Conservation (phyloP, 2,113 vertebrate genomes). For the Calyptommatus sinebrachiatus region DNA sequence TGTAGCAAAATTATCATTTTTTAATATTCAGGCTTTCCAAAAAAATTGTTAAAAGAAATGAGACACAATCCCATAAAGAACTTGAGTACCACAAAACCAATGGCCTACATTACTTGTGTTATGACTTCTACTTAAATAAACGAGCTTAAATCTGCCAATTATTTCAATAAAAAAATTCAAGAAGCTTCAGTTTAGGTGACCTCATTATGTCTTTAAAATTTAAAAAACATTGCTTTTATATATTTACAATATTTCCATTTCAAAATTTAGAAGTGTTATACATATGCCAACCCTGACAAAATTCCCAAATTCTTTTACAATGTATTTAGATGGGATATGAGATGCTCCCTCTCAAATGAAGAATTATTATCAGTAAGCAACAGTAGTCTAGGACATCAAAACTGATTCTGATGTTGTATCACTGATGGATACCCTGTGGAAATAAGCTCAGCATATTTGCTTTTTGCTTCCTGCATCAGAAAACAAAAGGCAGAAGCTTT, state of each 20-base stretch:
- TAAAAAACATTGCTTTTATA: background rate
- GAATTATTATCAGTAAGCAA: background rate
- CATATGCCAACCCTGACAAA: background rate
- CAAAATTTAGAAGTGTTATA: background rate
- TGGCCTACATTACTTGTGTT: too few species aligned
- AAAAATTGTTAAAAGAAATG: too few species aligned
- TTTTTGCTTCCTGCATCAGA: too few species aligned
- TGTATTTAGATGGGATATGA: background rate
- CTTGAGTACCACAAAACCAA: background rate
- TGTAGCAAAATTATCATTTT: too few species aligned
- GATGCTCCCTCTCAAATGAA: background rate
- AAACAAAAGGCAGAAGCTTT: background rate
- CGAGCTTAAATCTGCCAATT: background rate
- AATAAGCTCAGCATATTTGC: background rate
- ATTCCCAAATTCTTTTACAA: background rate
- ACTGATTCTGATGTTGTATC: background rate
- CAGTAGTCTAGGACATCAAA: background rate
- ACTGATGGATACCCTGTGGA: background rate
- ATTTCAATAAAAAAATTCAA: background rate
- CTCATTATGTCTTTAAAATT: background rate
- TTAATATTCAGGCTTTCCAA: background rate
- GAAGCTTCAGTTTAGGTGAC: background rate
- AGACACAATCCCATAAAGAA: background rate
- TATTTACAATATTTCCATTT: background rate
- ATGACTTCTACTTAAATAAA: too few species aligned